Base-by-base conservation (phyloP, 2,888 invertebrate species). In the Napeogenes inachia region DNA sequence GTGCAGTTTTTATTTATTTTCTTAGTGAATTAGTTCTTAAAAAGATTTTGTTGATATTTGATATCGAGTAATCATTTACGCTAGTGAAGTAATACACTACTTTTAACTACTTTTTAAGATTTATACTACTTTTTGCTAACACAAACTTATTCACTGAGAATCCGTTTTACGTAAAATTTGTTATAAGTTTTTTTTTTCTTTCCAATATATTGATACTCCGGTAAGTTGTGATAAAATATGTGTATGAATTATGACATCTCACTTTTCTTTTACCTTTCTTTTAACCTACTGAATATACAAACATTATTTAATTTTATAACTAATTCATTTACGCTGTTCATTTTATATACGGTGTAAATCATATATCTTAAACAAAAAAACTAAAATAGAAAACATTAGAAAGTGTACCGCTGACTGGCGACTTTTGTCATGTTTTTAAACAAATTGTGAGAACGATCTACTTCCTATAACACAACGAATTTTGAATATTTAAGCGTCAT, bases 1-100 rank as follows among this genome's bases (percentile, higher is more conserved):
- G 73, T 45, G 45, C 30, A 10, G 5, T 50, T 58, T 50, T 33
- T 59, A 32, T 0, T 45, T 54, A 10, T 59, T 54, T 53, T 59
- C 32, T 42, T 59, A 42, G 10, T 50, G 30, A 50, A 30, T 30
- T 30, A 5, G 21, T 47, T 47, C n/a, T 47, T 47, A 6, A 6
- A 30, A 30, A 30, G 6, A 30, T 50, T 21, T 30, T 42, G 42
- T 42, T 42, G 42, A 6, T 12, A 10, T 3, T 42, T 38, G 8
- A 38, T 38, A 8, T 38, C 8, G 5, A 38, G 3, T 6, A 38
- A 38, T 38, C 8, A 38, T 38, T 38, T 38, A 38, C 38, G 8
- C 38, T 38, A 6, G 8, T 38, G 4, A 38, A 6, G 8, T 38
- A 38, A 38, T 38, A 38, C 8, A 38, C 38, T 38, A 38, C 38